phyloP scores from a whole-genome alignment of 1,140 invertebrate genomes.

The Diachasmimorpha longicaudata region DNA sequence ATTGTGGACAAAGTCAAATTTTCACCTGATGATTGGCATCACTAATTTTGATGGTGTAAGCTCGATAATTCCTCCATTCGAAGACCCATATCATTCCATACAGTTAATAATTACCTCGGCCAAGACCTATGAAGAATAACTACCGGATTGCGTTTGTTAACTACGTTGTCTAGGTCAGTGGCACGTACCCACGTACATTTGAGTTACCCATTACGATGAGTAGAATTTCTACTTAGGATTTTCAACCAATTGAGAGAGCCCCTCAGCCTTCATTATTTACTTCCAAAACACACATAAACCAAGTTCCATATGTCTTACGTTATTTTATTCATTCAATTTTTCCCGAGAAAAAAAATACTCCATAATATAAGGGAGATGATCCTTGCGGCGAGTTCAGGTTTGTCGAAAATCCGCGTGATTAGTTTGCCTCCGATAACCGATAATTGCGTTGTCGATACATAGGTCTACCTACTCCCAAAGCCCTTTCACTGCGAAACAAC shows the following conservation, averaged over 20 bases:
- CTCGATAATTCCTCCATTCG: background rate
- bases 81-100: background rate
- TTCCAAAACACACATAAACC: background rate
- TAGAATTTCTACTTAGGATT: background rate
- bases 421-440: slow-evolving; percentile 6
- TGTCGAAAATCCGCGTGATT: slow-evolving; percentile 14
- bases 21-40: background rate
- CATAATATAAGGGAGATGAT: slow-evolving; percentile 27
- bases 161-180: slow-evolving; percentile 29
- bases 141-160: slow-evolving; percentile 1
- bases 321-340: background rate
- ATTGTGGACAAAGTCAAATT: background rate
- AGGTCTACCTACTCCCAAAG: background rate
- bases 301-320: background rate
- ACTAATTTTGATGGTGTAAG: background rate
- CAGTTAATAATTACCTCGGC: background rate
- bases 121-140: background rate
- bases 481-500: slow-evolving; percentile 9
- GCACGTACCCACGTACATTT: slow-evolving; percentile 30
- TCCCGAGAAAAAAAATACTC: background rate
- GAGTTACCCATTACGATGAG: background rate
- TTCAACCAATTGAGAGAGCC: background rate
- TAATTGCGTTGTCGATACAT: background rate
- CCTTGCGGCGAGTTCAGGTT: slow-evolving; percentile 20
- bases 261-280: background rate